Base-by-base conservation (phyloP, 2,113 vertebrate species). In the Aplodontia rufa region DNA sequence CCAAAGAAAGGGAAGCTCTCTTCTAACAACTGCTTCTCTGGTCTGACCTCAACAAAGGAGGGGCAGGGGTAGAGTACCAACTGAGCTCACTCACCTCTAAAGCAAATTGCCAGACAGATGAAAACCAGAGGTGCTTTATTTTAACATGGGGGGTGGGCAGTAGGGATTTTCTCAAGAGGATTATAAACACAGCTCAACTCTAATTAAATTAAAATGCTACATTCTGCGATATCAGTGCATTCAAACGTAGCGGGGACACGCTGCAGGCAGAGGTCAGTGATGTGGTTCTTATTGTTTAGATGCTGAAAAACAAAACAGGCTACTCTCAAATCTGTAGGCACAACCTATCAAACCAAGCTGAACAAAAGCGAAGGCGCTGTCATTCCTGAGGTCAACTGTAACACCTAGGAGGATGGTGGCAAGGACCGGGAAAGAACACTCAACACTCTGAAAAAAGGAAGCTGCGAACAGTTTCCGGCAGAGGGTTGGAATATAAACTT, bases 181-280 rank as follows among this genome's bases (percentile, higher is more conserved):
- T 93, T 95, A 82, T 37, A 97, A 89, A 62, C 79, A 71, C 75
- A 40, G 35, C 71, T 94, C 75, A 40, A 32, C 71, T 94, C 66
- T 98, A 97, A 98, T 98, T 96, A 98, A 97, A 98, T 96, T 96
- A 97, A 97, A 98, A 94, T 49, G 3, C 1, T 91, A 91, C 75
- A 92, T 92, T 81, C 74, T 87, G 93, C 64, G 96, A 76, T 76
- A 97, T 32, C 87, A 96, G 94, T 42, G 96, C 82, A 93, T 78
- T 95, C 37, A 16, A 91, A 79, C 88, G 81, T 55, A 92, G 79
- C 5, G 68, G 74, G 79, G 42, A 75, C 49, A 35, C 45, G 51
- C 66, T 37, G 42, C 53, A 12, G 0, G 60, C 0, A 24, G 53
- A 92, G 81, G 96, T 90, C 95, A 90, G 37, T 1, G 51, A 68